Base-by-base conservation (phyloP, 2,113 vertebrate species). In the Choloepus hoffmanni region DNA sequence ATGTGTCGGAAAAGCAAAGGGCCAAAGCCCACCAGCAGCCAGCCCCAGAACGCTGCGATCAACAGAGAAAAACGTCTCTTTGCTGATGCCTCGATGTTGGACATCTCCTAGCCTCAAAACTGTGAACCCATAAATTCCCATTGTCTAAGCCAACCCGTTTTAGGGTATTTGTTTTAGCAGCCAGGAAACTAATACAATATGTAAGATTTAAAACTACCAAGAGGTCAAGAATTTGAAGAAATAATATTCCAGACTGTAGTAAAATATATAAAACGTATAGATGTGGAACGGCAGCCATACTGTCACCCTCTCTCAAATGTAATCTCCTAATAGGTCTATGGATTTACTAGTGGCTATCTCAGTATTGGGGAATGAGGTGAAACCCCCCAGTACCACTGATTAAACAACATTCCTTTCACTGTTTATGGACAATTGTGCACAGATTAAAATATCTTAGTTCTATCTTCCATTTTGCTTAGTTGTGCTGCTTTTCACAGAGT, bases 151-250 rank as follows among this genome's bases (percentile, higher is more conserved):
- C 50, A 53, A 14, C 50, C 2, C 50, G 8, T 53, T 53, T 53
- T 53, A 53, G 5, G 9, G 50, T 53, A 11, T 53, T 53, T 53
- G 13, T 53, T 53, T 53, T 53, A 53, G 50, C 50, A 53, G 50
- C 13, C 50, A 53, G 3, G 7, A 60, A 60, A 60, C 58, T 58
- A 58, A 60, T 60, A 60, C 19, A 60, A 23, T 60, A 14, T 63
- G 9, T 30, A 87, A 84, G 58, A 74, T 28, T 87, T 90, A 79
- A 94, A 76, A 60, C 33, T 48, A 68, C 23, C 30, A 48, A 90
- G 30, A 95, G 60, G n/a, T 23, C 28, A 43, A 74, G 30, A 83
- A 30, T 78, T 90, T 43, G 87, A 82, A 83, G 62, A 82, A 73
- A 82, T 18, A 77, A 19, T 11, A 3, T 87, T 79, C 2, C 36